Conservation (phyloP, 2,797 vertebrate species). For the Lepus oiostolus region DNA sequence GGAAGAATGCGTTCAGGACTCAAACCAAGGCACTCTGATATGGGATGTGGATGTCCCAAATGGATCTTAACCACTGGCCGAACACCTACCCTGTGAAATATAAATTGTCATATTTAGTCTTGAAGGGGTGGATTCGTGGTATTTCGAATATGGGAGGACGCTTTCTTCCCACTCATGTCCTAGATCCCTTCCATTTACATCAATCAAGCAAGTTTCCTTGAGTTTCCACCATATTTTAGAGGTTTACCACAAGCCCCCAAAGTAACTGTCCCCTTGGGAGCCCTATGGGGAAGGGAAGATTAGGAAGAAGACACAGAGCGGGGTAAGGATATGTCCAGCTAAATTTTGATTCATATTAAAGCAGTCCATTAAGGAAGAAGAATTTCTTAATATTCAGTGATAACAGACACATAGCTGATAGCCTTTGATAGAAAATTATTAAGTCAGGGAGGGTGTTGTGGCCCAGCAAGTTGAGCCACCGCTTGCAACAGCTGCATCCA, state of each 20-base stretch:
- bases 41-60: too few relatives aligned
- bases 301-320: not conserved
- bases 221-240: not conserved
- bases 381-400: not conserved
- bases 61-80: too few relatives aligned
- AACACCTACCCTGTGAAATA: not conserved
- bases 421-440: not conserved
- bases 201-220: slow-evolving; percentile 9
- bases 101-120: not conserved
- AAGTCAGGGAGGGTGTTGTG: too few relatives aligned
- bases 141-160: not conserved
- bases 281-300: not conserved
- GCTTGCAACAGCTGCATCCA: too few relatives aligned
- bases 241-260: not conserved
- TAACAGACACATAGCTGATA: not conserved
- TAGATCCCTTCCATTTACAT: slow-evolving; percentile 1
- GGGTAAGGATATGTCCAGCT: not conserved
- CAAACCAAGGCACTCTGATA: too few relatives aligned
- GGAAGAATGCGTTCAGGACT: too few relatives aligned
- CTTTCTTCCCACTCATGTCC: not conserved
- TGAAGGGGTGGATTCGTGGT: not conserved
- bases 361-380: slow-evolving; percentile 3
- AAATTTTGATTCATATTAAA: slow-evolving; percentile 6
- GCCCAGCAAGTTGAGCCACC: too few relatives aligned
- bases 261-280: not conserved